phyloP scores from a whole-genome alignment of 2,113 vertebrate species.

The Syngnathus floridae region DNA sequence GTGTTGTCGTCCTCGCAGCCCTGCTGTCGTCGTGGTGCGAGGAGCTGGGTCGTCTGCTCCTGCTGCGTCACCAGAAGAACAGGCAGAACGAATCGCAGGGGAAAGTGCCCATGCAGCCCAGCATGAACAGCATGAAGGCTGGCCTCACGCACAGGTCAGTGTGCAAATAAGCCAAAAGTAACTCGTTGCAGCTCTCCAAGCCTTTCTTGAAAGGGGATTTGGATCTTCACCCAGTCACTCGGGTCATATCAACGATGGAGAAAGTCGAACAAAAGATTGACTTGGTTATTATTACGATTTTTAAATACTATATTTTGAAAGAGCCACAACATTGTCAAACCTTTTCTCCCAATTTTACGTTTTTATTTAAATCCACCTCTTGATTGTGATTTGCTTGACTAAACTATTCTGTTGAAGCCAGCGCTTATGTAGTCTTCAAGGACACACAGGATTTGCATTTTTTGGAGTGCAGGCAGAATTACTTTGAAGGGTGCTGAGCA shows the following conservation, averaged over 20 bases:
- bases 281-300: no score
- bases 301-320: no score
- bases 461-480: constrained; percentile 24
- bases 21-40: constrained; percentile 98
- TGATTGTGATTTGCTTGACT: neutral
- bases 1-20: constrained; percentile 68
- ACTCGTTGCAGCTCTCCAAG: no score
- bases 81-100: constrained; percentile 92
- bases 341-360: no score
- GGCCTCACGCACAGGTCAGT: constrained; percentile 95
- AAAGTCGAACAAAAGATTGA: no score
- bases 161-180: neutral
- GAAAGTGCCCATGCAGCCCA: constrained; percentile 96
- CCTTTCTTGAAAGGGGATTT: no score
- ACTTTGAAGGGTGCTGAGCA: constrained; percentile 20
- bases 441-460: constrained; percentile 15
- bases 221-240: no score
- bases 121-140: constrained; percentile 99
- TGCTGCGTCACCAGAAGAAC: constrained; percentile 99
- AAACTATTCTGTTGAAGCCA: constrained; percentile 12
- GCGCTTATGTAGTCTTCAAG: constrained; percentile 3
- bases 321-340: no score
- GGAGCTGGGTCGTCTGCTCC: constrained; percentile 93
- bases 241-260: no score
- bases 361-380: no score